These are phyloP conservation scores for Folsomia manolachei DNA, from an alignment of 2,888 invertebrate species.

Conservation along the genomic window DNA sequence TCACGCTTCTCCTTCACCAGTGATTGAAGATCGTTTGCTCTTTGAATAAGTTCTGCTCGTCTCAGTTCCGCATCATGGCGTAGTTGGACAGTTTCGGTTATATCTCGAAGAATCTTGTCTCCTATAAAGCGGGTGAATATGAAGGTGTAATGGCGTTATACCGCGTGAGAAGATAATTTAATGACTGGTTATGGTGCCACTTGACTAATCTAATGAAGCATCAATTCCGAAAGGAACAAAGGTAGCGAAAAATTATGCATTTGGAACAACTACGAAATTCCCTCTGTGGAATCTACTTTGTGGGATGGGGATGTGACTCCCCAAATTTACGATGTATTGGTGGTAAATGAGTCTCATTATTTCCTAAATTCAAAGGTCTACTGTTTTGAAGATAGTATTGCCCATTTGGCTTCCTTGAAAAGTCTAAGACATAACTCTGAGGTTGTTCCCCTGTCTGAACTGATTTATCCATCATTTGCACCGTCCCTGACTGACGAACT, in stretches of 20 bases:
- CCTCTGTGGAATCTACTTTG: not conserved
- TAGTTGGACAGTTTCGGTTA: constrained; percentile 50
- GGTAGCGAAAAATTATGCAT: too few species aligned
- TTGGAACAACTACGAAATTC: not conserved
- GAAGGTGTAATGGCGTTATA: not conserved
- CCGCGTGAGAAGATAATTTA: too few species aligned
- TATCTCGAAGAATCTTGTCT: constrained; percentile 51
- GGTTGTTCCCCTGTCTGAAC: constrained; percentile 42
- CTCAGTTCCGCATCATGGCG: constrained; percentile 50
- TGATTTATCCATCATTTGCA: constrained; percentile 50
- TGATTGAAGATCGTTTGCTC: constrained; percentile 51
- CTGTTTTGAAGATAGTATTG: constrained; percentile 12
- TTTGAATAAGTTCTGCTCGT: constrained; percentile 49
- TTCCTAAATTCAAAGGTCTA: not conserved
- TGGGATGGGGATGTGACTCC: constrained; percentile 4
- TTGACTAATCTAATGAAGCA: too few species aligned
- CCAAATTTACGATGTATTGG: constrained; percentile 41
- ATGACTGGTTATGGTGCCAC: too few species aligned
- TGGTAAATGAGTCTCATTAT: constrained; percentile 30
- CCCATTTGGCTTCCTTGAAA: constrained; percentile 30
- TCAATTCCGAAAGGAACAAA: too few species aligned
- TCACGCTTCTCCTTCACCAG: constrained; percentile 51
- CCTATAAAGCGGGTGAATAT: constrained; percentile 36
- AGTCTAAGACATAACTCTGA: constrained; percentile 34
- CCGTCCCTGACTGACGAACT: constrained; percentile 49